Base-by-base conservation (phyloP, 2,888 invertebrate species). In the Cerastoderma edule region DNA sequence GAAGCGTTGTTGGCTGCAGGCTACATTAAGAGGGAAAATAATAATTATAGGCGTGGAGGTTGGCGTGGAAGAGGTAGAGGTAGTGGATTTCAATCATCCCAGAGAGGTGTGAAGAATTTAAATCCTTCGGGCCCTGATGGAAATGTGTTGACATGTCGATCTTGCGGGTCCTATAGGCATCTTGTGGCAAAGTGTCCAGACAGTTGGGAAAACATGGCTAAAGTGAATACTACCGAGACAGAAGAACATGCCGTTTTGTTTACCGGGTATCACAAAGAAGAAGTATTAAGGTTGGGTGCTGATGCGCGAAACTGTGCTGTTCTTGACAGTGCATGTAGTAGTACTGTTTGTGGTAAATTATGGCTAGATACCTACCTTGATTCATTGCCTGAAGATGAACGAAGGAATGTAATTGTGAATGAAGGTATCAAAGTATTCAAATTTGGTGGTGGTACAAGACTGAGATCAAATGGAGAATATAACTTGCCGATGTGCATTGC, bases 281-380 rank as follows among this genome's bases (percentile, higher is more conserved):
- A 57, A 19, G 33, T 57, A 19, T 13, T 2, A 22, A 50, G 39
- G 10, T 44, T 69, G 32, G 44, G 65, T 19, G 32, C 33, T 50
- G 71, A 71, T 66, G 64, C 71, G 3, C 35, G 60, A 30, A 66
- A 72, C 13, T 65, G 71, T 54, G 71, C 71, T 13, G 71, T 71
- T 5, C 48, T 67, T 30, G 80, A 83, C 46, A 83, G 82, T 75
- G 83, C 78, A 44, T 84, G 81, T 48, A 80, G 73, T 50, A 80
- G 79, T 53, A 82, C 78, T 16, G 77, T 80, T 5, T 80, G 82
- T 67, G 76, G 78, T 8, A 66, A 70, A 53, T 70, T 27, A 0
- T 83, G 78, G 77, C 32, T 72, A 72, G n/a, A 72, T 10, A 35
- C 32, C 27, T 67, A 67, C 28, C 35, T 54, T 6, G 13, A 32